These are phyloP conservation scores for Nectonema munidae DNA, from an alignment of 2,888 invertebrate genomes.

Conservation along the genomic window DNA sequence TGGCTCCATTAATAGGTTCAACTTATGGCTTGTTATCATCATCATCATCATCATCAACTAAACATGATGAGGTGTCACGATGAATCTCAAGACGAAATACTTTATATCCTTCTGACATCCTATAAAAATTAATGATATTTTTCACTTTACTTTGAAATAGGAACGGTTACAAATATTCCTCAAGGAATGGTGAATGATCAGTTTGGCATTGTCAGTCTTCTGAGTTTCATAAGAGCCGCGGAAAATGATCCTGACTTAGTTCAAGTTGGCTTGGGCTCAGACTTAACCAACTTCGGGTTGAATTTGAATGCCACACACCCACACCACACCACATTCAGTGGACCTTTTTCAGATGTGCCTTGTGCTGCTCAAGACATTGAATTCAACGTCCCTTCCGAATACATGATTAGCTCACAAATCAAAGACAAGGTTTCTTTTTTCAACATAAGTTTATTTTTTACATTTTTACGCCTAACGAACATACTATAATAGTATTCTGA, in stretches of 20 bases:
- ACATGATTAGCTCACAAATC: constrained; percentile 79
- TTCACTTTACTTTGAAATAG: too few relatives aligned
- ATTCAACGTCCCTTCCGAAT: constrained; percentile 32
- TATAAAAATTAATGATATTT: too few relatives aligned
- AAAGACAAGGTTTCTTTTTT: constrained; percentile 28
- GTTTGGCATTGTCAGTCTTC: constrained; percentile 87
- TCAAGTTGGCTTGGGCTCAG: constrained; percentile 76
- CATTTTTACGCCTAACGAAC: not conserved
- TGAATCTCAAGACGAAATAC: too few relatives aligned
- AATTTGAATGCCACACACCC: too few relatives aligned
- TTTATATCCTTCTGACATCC: too few relatives aligned
- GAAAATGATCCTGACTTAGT: constrained; percentile 86
- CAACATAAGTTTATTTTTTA: not conserved
- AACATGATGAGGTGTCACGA: too few relatives aligned
- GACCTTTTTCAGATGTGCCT: constrained; percentile 88
- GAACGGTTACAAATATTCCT: constrained; percentile 88
- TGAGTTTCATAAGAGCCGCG: constrained; percentile 85
- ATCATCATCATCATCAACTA: too few relatives aligned
- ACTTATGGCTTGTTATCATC: too few relatives aligned
- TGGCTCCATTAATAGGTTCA: too few relatives aligned
- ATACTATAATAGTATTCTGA: not conserved
- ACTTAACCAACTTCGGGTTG: constrained; percentile 77
- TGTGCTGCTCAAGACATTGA: constrained; percentile 80
- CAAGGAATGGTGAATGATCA: constrained; percentile 94
- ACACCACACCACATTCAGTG: constrained; percentile 89